Percentiles rank a stretch among this genome's conserved stretches.
Conservation (phyloP, 2,113 vertebrate genomes). For the Regulus satrapa region DNA sequence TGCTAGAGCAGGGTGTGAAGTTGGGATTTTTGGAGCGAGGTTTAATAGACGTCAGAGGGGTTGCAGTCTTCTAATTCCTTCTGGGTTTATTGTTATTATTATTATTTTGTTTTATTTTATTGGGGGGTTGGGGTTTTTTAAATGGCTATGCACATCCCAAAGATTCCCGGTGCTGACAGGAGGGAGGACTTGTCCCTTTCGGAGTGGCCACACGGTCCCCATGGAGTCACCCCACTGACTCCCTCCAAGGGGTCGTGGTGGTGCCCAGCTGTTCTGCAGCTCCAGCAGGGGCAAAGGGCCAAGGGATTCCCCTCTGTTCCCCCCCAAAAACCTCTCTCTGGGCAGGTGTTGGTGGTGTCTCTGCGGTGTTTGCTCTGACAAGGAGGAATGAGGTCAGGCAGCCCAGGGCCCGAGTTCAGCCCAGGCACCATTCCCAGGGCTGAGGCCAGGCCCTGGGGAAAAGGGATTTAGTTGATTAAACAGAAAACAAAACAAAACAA, state of each 20-base stretch:
- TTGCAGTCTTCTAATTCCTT: neutral
- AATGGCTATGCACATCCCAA: neutral
- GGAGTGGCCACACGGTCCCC: neutral
- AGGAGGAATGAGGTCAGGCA: neutral
- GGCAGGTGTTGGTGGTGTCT: no score
- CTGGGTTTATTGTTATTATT: no score
- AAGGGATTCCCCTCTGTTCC: neutral
- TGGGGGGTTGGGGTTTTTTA: no score
- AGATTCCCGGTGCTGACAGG: neutral
- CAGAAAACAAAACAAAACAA: neutral
- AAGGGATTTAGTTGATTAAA: neutral
- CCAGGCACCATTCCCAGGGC: neutral
- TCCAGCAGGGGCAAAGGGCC: neutral
- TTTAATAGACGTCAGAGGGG: neutral
- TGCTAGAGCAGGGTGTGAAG: neutral
- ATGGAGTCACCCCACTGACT: neutral
- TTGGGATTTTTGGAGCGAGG: neutral
- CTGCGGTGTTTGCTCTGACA: no score
- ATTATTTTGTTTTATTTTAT: no score
- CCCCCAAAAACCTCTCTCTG: neutral
- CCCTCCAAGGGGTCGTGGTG: rapidly evolving
- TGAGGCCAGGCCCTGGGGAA: neutral
- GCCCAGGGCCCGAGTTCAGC: neutral
- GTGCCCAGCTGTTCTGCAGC: neutral
- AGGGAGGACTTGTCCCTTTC: rapidly evolving